Base-by-base conservation (phyloP, 1,140 invertebrate genomes). In the Drosophila lowei region DNA sequence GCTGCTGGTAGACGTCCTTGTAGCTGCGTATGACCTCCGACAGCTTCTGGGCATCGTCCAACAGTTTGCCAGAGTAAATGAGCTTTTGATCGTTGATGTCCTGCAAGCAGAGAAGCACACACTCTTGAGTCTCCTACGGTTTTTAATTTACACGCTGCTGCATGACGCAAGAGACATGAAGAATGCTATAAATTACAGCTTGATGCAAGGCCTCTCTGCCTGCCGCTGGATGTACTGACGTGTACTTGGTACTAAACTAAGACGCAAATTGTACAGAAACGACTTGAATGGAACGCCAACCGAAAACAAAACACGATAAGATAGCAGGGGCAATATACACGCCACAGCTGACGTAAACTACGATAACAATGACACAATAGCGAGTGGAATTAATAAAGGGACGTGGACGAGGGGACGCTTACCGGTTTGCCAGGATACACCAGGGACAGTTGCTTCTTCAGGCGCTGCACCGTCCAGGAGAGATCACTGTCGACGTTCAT, bases 351-450 rank as follows among this genome's bases (percentile, higher is more conserved):
- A 71, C 63, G 64, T 59, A 59, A 67, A 59, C 25, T 65, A 3
- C 15, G 23, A 44, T 38, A 42, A 23, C 18, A 42, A 30, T 25
- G 21, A 47, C n/a, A 16, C n/a, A 16, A 6, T 0, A 57, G 11
- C 30, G 7, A 30, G 8, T 9, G 30, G 9, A 30, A 30, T 30
- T 9, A 3, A 30, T 30, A 8, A 3, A 8, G 8, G 8, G 8
- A 30, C 7, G 28, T 0, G 28, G 28, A 8, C 28, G 2, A 9
- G 23, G 15, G 15, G 9, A 34, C 30, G 8, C 95, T 94, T 93
- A 98, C 97, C 85, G 97, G 97, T 94, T 97, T 97, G 88, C 94
- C 96, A 13, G 97, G 97, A 93, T 98, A 97, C 57, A 97, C 95
- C 91, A 95, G 93, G 4, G 95, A 94, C 18, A 98, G 92, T 89